Evolutionary conservation across 2,113 vertebrate species (phyloP).

Genomic region (Sisor rabdophorus): DNA sequence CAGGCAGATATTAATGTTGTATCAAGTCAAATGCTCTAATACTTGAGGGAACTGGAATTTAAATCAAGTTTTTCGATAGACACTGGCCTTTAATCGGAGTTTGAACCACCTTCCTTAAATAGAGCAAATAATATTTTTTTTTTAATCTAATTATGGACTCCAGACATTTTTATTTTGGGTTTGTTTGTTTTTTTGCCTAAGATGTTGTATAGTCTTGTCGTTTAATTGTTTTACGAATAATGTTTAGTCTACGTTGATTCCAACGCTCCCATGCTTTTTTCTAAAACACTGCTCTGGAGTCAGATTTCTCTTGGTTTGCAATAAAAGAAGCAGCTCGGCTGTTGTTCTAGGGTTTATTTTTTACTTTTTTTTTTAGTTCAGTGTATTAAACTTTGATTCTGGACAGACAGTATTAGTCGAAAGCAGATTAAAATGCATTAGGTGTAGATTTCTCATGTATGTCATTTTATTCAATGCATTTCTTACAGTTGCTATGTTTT

Average conservation of each 20-base stretch:
- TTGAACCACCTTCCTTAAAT: background rate
- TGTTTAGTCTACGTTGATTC: background rate
- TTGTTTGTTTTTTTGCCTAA: background rate
- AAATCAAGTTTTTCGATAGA: background rate
- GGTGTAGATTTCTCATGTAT: slow-evolving; percentile 38
- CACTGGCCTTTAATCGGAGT: slow-evolving; percentile 7
- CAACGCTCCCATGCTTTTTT: background rate
- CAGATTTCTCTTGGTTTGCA: slow-evolving; percentile 17
- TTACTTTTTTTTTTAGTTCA: background rate
- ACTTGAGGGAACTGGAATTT: slow-evolving; percentile 26
- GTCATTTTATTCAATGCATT: slow-evolving; percentile 30
- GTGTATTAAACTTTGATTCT: slow-evolving; percentile 5
- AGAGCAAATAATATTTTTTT: background rate
- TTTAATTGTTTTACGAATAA: background rate
- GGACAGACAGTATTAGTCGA: slow-evolving; percentile 14
- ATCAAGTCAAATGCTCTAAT: background rate
- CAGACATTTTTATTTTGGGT: background rate
- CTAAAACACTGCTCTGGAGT: background rate
- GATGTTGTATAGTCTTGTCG: too few relatives aligned
- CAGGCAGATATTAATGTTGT: slow-evolving; percentile 2
- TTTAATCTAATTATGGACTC: background rate
- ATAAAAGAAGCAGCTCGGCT: slow-evolving; percentile 18
- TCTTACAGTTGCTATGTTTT: slow-evolving; percentile 32
- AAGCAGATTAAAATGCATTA: slow-evolving; percentile 15
- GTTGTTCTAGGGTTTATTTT: slow-evolving; percentile 2